A percentile compares a stretch with the other conserved stretches of the same genome.
phyloP scores from a whole-genome alignment of 2,797 vertebrate genomes.

The Huso huso region DNA sequence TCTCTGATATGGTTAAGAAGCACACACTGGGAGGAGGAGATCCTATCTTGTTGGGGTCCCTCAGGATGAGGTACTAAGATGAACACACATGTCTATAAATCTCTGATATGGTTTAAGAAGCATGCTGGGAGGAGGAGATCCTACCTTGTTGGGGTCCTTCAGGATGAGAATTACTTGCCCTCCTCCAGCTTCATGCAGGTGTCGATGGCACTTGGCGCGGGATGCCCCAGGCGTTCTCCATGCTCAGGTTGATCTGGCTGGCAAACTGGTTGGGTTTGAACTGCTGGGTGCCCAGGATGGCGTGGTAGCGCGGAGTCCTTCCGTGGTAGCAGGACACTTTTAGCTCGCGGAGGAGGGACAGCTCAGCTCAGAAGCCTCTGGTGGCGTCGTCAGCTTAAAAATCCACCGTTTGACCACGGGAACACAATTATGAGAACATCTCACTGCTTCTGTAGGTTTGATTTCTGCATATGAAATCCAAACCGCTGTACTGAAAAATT shows the following conservation, averaged over 20 bases:
- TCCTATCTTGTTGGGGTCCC: too few relatives aligned
- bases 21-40: too few relatives aligned
- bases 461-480: too few relatives aligned
- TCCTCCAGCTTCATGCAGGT: slow-evolving; percentile 98
- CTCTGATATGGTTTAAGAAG: not conserved
- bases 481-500: too few relatives aligned
- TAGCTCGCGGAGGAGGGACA: slow-evolving; percentile 56
- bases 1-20: too few relatives aligned
- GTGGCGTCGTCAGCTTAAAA: too few relatives aligned
- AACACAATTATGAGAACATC: too few relatives aligned
- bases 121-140: too few relatives aligned
- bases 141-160: slow-evolving; percentile 95
- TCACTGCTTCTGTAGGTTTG: too few relatives aligned
- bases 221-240: slow-evolving; percentile 98
- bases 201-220: slow-evolving; percentile 90
- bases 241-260: slow-evolving; percentile 97
- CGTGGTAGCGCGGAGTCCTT: slow-evolving; percentile 92
- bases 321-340: slow-evolving; percentile 90
- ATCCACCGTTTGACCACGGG: too few relatives aligned
- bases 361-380: too few relatives aligned
- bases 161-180: slow-evolving; percentile 98
- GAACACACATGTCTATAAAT: not conserved
- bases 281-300: slow-evolving; percentile 93
- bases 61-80: too few relatives aligned
- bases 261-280: slow-evolving; percentile 98